These are phyloP conservation scores for Rhinogobius similis DNA, from an alignment of 2,113 vertebrate genomes.

Conservation along the genomic window DNA sequence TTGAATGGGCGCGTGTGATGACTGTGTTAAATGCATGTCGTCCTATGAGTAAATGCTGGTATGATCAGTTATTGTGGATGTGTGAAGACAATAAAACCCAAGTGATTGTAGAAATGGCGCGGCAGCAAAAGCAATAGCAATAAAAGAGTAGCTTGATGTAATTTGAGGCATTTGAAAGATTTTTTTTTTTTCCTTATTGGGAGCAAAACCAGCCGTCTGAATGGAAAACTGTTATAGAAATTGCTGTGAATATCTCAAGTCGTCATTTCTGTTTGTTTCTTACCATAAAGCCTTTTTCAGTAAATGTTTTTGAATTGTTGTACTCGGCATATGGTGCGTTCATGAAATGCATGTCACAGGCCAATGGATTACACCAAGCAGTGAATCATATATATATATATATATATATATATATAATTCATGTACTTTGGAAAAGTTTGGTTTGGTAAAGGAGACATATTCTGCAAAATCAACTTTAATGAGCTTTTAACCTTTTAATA, in stretches of 20 bases:
- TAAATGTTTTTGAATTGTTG: background rate
- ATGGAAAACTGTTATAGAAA: background rate
- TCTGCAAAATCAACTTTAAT: too few species aligned
- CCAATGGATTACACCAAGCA: too few species aligned
- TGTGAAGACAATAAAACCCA: slow-evolving; percentile 31
- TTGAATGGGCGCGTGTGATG: background rate
- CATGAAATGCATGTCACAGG: background rate
- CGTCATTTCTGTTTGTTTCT: too few species aligned
- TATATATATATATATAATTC: too few species aligned
- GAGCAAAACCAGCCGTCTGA: background rate
- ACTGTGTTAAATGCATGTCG: slow-evolving; percentile 5
- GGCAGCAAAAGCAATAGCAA: background rate
- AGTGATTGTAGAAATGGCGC: background rate
- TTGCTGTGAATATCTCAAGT: background rate
- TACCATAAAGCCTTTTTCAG: background rate
- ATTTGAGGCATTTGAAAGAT: background rate
- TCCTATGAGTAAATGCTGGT: slow-evolving; percentile 14
- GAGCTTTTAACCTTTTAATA: too few species aligned
- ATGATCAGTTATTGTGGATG: slow-evolving; percentile 31
- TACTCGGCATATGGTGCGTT: background rate
- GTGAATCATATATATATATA: too few species aligned
- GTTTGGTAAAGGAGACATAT: too few species aligned
- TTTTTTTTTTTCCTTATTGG: background rate
- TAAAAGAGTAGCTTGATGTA: background rate
- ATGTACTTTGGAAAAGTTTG: too few species aligned